phyloP scores from a whole-genome alignment of 2,888 invertebrate genomes.

The Papilio gigon region DNA sequence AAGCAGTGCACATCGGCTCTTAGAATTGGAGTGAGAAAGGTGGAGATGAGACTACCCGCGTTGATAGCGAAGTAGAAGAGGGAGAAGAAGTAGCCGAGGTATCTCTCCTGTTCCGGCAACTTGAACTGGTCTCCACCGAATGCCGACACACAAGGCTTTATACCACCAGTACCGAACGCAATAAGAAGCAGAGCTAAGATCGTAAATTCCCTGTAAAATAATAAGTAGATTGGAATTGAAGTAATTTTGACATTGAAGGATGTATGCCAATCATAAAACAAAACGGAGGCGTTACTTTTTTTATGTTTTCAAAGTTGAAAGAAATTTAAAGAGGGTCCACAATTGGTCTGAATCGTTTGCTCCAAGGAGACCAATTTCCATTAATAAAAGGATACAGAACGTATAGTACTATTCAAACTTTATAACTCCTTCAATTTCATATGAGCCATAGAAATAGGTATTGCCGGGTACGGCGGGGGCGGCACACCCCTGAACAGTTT shows the following conservation, averaged over 20 bases:
- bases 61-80: constrained; percentile 97
- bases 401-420: background rate
- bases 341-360: background rate
- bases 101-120: constrained; percentile 89
- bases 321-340: background rate
- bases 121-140: constrained; percentile 98
- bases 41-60: constrained; percentile 93
- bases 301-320: too few relatives aligned
- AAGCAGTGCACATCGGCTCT: constrained; percentile 91
- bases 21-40: constrained; percentile 92
- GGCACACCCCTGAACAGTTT: too few relatives aligned
- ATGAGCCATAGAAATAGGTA: too few relatives aligned
- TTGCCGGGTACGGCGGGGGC: too few relatives aligned
- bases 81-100: constrained; percentile 94
- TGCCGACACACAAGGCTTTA: constrained; percentile 97
- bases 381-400: constrained; percentile 3
- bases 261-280: too few relatives aligned
- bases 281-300: too few relatives aligned
- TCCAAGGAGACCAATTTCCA: background rate
- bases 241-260: too few relatives aligned
- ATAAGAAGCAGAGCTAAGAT: constrained; percentile 87
- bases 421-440: background rate
- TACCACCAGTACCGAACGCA: constrained; percentile 96
- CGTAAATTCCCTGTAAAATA: constrained; percentile 82
- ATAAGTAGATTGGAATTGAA: background rate